Conservation (phyloP, 2,888 invertebrate genomes). For the Ptilodon capucinus region DNA sequence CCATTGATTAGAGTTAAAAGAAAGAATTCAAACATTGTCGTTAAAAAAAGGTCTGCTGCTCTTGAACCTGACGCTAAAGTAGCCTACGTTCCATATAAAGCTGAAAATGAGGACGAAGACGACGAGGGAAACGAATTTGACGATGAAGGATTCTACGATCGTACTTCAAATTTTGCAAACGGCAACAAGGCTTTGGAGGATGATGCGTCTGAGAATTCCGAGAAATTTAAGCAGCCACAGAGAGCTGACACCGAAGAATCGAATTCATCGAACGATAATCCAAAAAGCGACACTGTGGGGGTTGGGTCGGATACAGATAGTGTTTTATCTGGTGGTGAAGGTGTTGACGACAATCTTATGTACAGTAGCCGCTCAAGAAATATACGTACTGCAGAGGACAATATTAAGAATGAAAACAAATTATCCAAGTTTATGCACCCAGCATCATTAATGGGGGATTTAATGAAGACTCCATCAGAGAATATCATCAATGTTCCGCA, state of each 20-base stretch:
- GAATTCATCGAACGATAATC: slow-evolving; percentile 30
- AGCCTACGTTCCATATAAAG: slow-evolving; percentile 60
- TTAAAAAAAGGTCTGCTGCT: slow-evolving; percentile 59
- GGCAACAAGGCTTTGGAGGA: slow-evolving; percentile 34
- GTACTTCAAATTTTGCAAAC: slow-evolving; percentile 55
- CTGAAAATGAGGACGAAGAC: slow-evolving; percentile 70
- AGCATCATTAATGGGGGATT: slow-evolving; percentile 35
- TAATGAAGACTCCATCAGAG: slow-evolving; percentile 35
- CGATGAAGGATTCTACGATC: slow-evolving; percentile 74
- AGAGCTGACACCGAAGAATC: slow-evolving; percentile 22
- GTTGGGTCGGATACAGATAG: slow-evolving; percentile 69
- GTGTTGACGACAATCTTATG: slow-evolving; percentile 70
- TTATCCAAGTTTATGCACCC: slow-evolving; percentile 10
- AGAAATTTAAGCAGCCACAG: slow-evolving; percentile 16
- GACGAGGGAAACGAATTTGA: slow-evolving; percentile 78
- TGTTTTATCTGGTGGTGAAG: slow-evolving; percentile 64
- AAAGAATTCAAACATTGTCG: slow-evolving; percentile 44
- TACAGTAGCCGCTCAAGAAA: slow-evolving; percentile 51
- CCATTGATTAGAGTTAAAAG: slow-evolving; percentile 72
- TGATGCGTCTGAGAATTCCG: slow-evolving; percentile 12
- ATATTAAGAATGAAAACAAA: slow-evolving; percentile 19
- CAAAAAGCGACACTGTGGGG: slow-evolving; percentile 41
- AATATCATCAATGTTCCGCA: slow-evolving; percentile 44
- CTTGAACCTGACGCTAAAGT: slow-evolving; percentile 59
- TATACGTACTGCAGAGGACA: slow-evolving; percentile 44